Conservation (phyloP, 2,113 vertebrate genomes). For the Todiramphus chloris region DNA sequence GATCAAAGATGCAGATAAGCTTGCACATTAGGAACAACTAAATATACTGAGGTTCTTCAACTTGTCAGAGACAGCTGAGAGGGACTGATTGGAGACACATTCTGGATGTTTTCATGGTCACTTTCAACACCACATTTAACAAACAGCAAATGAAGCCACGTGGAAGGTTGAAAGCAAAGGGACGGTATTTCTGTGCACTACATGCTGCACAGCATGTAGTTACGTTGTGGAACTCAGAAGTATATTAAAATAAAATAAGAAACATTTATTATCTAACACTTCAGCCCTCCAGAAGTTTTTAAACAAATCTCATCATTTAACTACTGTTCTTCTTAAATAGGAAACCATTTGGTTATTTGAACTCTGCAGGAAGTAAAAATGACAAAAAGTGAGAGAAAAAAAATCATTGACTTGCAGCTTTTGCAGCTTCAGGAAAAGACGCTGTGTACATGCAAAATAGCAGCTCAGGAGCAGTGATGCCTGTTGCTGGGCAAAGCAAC, state of each 20-base stretch:
- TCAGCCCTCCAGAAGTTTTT: neutral
- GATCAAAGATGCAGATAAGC: neutral
- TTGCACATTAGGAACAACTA: neutral
- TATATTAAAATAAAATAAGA: conserved; percentile 2
- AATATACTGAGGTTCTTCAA: neutral
- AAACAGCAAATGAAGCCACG: neutral
- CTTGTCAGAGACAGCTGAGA: neutral
- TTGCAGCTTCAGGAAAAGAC: neutral
- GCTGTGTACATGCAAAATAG: neutral
- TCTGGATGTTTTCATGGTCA: neutral
- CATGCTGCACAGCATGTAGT: fast-evolving
- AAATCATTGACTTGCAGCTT: neutral
- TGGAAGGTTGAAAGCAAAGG: neutral
- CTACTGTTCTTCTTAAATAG: neutral
- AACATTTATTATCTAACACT: neutral
- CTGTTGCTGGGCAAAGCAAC: conserved; percentile 19
- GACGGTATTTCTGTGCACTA: neutral
- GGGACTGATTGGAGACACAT: neutral
- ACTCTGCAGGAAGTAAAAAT: neutral
- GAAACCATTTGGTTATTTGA: conserved; percentile 26
- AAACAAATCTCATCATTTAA: neutral
- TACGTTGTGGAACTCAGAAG: neutral
- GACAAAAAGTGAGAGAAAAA: neutral
- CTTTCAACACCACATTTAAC: neutral
- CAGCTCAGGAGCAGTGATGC: neutral